These are phyloP conservation scores for Chionoecetes opilio DNA, from an alignment of 1,140 invertebrate species.

Conservation along the genomic window DNA sequence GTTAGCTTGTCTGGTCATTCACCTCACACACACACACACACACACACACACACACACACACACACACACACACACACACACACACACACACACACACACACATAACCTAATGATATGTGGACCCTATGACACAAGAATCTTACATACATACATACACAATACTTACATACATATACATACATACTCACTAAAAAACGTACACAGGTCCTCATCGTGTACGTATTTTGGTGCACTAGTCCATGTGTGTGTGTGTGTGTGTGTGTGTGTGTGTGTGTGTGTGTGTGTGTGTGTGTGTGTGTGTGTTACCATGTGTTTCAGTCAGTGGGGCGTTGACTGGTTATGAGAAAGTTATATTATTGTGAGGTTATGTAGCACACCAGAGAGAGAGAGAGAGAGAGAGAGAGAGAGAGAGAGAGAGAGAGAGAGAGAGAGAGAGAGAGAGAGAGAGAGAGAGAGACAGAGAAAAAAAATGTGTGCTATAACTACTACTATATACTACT, in stretches of 20 bases:
- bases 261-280: not conserved
- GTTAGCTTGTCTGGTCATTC: slow-evolving; percentile 23
- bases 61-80: slow-evolving; percentile 18
- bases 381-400: slow-evolving; percentile 49
- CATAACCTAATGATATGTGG: not conserved
- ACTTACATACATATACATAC: not conserved
- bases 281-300: slow-evolving; percentile 13
- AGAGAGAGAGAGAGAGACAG: not conserved
- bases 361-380: not conserved
- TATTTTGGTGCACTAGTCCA: not conserved
- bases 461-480: not conserved
- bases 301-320: not conserved
- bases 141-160: not conserved
- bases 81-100: slow-evolving; percentile 35
- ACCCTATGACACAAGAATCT: no score
- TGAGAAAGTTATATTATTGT: slow-evolving; percentile 12
- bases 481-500: no score
- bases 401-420: slow-evolving; percentile 53
- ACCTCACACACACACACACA: not conserved
- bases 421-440: slow-evolving; percentile 35
- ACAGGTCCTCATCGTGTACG: not conserved
- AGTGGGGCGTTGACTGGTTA: not conserved
- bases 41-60: slow-evolving; percentile 34
- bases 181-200: no score
- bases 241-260: slow-evolving; percentile 24